Conservation (phyloP, 2,797 vertebrate species). For the Sebastiscus albofasciatus region DNA sequence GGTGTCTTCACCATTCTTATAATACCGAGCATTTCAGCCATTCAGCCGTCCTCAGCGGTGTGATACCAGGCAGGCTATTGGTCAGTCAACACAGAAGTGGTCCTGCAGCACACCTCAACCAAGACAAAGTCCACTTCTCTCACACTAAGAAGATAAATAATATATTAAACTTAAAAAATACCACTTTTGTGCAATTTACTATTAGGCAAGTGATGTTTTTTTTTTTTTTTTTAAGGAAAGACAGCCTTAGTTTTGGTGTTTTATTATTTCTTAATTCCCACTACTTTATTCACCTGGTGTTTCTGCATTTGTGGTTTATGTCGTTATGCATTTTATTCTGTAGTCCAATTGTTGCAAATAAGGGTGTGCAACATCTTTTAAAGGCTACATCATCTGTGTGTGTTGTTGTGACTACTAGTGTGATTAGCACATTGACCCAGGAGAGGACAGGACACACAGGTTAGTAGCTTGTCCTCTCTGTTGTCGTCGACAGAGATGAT, state of each 20-base stretch:
- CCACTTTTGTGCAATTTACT: rapidly evolving
- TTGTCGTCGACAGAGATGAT: neutral
- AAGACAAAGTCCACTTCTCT: slow-evolving; percentile 56
- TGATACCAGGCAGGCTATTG: slow-evolving; percentile 33
- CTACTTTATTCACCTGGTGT: neutral
- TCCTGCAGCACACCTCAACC: neutral
- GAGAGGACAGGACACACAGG: neutral
- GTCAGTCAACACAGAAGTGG: slow-evolving; percentile 19
- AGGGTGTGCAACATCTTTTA: slow-evolving; percentile 10
- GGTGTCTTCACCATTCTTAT: neutral
- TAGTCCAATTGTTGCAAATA: neutral
- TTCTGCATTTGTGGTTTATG: neutral
- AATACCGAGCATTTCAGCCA: neutral
- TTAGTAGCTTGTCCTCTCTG: neutral
- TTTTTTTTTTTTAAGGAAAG: neutral
- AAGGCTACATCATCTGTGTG: slow-evolving; percentile 24
- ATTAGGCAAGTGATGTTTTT: neutral
- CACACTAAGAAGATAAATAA: neutral
- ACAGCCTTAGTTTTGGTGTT: neutral
- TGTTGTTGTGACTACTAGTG: slow-evolving; percentile 10
- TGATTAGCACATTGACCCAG: slow-evolving; percentile 27
- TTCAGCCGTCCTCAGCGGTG: neutral
- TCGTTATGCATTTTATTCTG: neutral
- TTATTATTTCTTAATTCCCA: neutral
- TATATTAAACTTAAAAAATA: neutral